Conservation (phyloP, 2,113 vertebrate species). For the Melanocharis versteri region DNA sequence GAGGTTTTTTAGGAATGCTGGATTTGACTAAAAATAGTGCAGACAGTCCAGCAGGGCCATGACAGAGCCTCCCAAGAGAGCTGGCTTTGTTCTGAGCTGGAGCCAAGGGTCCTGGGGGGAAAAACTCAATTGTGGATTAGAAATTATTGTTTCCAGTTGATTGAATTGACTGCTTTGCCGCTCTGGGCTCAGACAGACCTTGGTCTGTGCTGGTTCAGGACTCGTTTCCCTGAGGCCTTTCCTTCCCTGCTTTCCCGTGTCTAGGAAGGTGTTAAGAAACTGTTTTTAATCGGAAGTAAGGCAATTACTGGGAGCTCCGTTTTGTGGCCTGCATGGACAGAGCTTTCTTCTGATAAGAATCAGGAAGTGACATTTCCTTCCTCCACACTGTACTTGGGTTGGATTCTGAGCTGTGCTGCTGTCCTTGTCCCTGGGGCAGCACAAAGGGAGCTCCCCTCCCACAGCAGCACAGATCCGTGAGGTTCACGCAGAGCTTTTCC, state of each 20-base stretch:
- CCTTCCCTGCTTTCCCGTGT: background rate
- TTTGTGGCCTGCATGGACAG: background rate
- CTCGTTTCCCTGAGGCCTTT: background rate
- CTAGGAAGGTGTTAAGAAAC: background rate
- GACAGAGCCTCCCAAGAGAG: background rate
- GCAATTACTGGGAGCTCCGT: background rate
- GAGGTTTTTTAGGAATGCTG: background rate
- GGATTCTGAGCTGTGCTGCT: background rate
- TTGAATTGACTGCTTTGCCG: background rate
- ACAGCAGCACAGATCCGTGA: rapidly evolving
- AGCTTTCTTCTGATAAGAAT: background rate
- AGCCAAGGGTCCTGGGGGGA: background rate
- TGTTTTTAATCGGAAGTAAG: background rate
- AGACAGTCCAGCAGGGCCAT: background rate
- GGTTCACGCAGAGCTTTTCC: background rate
- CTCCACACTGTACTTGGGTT: rapidly evolving
- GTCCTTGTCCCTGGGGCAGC: background rate
- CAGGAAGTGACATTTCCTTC: background rate
- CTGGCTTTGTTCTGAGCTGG: background rate
- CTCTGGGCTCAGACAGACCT: background rate
- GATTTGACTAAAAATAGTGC: conserved; percentile 8
- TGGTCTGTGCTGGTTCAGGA: background rate
- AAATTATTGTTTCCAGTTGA: background rate
- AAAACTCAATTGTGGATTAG: background rate
- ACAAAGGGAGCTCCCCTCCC: background rate